phyloP scores from a whole-genome alignment of 2,797 vertebrate species.

The Hoplostethus mediterraneus region DNA sequence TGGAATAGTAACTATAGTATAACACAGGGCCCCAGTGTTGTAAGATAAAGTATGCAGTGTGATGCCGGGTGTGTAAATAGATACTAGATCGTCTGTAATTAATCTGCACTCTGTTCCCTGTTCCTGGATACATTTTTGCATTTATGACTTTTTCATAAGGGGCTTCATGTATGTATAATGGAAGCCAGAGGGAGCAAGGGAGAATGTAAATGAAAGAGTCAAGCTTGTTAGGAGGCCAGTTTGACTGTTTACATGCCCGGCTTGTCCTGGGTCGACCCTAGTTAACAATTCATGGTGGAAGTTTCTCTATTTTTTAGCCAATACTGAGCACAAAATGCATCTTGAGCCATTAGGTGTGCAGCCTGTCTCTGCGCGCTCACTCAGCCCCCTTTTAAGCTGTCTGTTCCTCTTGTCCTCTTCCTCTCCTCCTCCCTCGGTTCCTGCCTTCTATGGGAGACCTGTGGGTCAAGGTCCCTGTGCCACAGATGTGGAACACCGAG shows the following conservation, averaged over 20 bases:
- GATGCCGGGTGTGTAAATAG: conserved; percentile 45
- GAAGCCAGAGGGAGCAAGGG: conserved; percentile 60
- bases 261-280: conserved; percentile 73
- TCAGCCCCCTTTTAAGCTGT: conserved; percentile 74
- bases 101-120: conserved; percentile 54
- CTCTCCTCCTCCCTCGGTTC: conserved; percentile 55
- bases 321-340: conserved; percentile 68
- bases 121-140: conserved; percentile 69
- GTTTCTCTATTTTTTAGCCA: conserved; percentile 62
- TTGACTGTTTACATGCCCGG: conserved; percentile 80
- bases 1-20: not conserved
- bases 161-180: conserved; percentile 76
- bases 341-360: conserved; percentile 60
- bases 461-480: conserved; percentile 75
- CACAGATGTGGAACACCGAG: conserved; percentile 69
- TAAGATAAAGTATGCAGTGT: conserved; percentile 9
- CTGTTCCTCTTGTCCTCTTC: conserved; percentile 67
- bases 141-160: conserved; percentile 79
- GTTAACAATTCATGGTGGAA: conserved; percentile 82
- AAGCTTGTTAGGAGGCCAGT: conserved; percentile 78
- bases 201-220: conserved; percentile 75
- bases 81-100: conserved; percentile 63
- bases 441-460: conserved; percentile 64
- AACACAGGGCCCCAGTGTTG: conserved; percentile 22
- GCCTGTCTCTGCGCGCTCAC: conserved; percentile 62